phyloP scores from a whole-genome alignment of 2,113 vertebrate genomes.

The Callaeas wilsoni region DNA sequence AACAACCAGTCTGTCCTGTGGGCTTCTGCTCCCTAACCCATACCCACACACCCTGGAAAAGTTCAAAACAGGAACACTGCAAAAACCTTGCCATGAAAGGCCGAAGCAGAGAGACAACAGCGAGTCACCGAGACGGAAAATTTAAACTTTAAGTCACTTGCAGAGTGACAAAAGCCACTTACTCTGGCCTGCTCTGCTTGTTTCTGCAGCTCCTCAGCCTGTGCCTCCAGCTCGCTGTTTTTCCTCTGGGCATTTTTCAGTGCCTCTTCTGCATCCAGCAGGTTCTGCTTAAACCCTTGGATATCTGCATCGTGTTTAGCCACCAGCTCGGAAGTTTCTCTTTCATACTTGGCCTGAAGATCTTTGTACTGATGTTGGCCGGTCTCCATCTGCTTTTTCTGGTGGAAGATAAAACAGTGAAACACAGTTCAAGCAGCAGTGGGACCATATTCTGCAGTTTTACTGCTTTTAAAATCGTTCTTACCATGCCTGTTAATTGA shows the following conservation, averaged over 20 bases:
- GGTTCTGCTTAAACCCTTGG: conserved; percentile 63
- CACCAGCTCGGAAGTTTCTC: conserved; percentile 67
- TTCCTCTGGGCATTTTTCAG: conserved; percentile 68
- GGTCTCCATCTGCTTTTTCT: conserved; percentile 70
- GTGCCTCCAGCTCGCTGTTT: conserved; percentile 70
- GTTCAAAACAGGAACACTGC: background rate
- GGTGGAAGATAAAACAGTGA: background rate
- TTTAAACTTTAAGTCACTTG: background rate
- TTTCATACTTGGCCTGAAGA: conserved; percentile 76
- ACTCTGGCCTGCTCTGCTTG: conserved; percentile 84
- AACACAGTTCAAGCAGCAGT: background rate
- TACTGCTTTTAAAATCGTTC: background rate
- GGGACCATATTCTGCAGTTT: background rate
- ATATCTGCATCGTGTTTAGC: conserved; percentile 69
- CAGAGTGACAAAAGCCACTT: background rate
- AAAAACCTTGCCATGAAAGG: background rate
- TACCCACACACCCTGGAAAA: background rate
- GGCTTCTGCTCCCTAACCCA: background rate
- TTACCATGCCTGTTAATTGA: conserved; percentile 81
- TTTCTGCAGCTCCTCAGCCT: conserved; percentile 75
- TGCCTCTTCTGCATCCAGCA: conserved; percentile 69
- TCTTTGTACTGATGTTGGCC: conserved; percentile 71
- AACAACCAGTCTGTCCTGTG: background rate
- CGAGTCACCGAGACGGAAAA: background rate
- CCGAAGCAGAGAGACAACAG: background rate